phyloP scores from a whole-genome alignment of 2,113 vertebrate species.

The Nothobranchius furzeri region DNA sequence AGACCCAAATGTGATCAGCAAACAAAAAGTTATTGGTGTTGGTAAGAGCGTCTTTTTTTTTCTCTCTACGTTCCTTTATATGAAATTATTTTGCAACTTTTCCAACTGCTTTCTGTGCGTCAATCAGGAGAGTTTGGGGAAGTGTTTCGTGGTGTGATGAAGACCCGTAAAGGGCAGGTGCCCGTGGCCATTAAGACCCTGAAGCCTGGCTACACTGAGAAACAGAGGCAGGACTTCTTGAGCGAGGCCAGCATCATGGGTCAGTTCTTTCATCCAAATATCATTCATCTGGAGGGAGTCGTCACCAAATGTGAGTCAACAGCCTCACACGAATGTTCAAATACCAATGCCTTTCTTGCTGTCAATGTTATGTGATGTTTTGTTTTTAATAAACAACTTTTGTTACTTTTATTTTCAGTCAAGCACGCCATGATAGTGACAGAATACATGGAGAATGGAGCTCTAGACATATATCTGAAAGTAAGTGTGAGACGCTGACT shows the following conservation, averaged over 20 bases:
- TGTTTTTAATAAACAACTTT: slow-evolving; percentile 17
- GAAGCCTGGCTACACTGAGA: slow-evolving; percentile 92
- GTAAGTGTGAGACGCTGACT: slow-evolving; percentile 67
- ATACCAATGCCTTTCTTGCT: too few species aligned
- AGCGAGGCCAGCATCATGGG: slow-evolving; percentile 98
- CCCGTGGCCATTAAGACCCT: slow-evolving; percentile 93
- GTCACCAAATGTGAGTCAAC: slow-evolving; percentile 91
- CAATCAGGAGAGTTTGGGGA: slow-evolving; percentile 92
- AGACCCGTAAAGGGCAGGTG: slow-evolving; percentile 82
- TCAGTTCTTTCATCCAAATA: slow-evolving; percentile 95
- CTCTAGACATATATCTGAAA: slow-evolving; percentile 92
- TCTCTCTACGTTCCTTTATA: not conserved
- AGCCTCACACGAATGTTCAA: not conserved
- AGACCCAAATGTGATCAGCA: slow-evolving; percentile 81
- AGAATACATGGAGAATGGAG: slow-evolving; percentile 97
- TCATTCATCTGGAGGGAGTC: slow-evolving; percentile 94
- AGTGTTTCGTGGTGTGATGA: slow-evolving; percentile 90
- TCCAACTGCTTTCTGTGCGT: not conserved
- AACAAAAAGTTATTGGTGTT: slow-evolving; percentile 95
- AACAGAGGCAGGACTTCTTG: slow-evolving; percentile 94
- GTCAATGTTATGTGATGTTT: not conserved
- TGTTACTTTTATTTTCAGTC: slow-evolving; percentile 74
- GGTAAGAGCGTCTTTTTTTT: slow-evolving; percentile 75
- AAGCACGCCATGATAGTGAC: slow-evolving; percentile 97
- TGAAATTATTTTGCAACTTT: not conserved